Evolutionary conservation across 2,888 invertebrate genomes (phyloP).

Genomic region (Temnothorax ravouxi): DNA sequence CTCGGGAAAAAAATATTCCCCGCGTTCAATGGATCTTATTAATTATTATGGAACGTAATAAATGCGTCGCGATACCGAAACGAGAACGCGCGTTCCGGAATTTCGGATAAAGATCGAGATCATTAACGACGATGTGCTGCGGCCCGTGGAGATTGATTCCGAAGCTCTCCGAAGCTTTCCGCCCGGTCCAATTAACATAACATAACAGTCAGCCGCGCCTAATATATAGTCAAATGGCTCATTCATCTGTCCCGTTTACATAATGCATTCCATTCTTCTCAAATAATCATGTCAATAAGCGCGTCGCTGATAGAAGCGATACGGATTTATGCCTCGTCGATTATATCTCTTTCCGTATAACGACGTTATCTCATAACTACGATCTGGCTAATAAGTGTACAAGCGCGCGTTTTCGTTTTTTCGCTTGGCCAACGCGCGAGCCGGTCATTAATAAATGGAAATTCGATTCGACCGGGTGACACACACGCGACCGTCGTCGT

Average conservation of each 20-base stretch:
- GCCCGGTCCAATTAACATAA: conserved; percentile 32
- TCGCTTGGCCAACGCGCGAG: neutral
- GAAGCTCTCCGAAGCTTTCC: conserved; percentile 6
- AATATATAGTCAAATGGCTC: conserved; percentile 47
- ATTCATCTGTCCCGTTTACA: conserved; percentile 44
- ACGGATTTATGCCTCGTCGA: conserved; percentile 47
- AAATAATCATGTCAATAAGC: conserved; percentile 41
- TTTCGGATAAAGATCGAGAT: conserved; percentile 43
- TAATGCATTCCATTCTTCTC: conserved; percentile 43
- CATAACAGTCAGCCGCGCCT: conserved; percentile 27
- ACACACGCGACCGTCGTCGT: neutral
- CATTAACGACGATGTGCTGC: neutral
- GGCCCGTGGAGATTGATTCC: conserved; percentile 14
- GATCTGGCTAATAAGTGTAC: conserved; percentile 72
- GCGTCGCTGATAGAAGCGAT: conserved; percentile 26
- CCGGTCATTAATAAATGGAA: conserved; percentile 71
- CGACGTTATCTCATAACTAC: conserved; percentile 55
- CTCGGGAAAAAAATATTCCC: conserved; percentile 14
- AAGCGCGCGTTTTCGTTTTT: conserved; percentile 46
- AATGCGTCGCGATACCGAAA: conserved; percentile 21
- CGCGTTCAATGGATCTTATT: conserved; percentile 29
- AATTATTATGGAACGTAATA: conserved; percentile 12
- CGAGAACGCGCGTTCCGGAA: neutral
- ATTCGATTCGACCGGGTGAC: conserved; percentile 67
- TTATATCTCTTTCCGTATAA: conserved; percentile 33